A percentile compares a stretch with the other conserved stretches of the same genome.
phyloP scores from a whole-genome alignment of 2,797 vertebrate genomes.

The Nyctalus aviator region DNA sequence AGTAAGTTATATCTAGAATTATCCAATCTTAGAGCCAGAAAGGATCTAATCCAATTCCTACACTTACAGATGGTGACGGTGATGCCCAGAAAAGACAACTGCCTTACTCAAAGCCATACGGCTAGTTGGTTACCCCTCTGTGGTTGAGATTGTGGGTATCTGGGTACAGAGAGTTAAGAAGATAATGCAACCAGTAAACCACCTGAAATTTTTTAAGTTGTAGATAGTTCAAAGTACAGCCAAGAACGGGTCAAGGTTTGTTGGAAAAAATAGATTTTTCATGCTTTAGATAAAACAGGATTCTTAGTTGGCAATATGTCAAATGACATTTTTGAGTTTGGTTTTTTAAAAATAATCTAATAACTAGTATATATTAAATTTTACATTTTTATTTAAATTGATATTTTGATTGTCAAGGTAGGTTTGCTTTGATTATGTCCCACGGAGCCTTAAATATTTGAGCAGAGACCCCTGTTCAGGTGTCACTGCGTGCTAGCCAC shows the following conservation, averaged over 20 bases:
- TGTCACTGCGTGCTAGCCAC: background rate
- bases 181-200: background rate
- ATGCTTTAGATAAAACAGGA: background rate
- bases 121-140: background rate
- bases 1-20: background rate
- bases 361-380: background rate
- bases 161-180: background rate
- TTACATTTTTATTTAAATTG: constrained; percentile 32
- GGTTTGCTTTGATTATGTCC: background rate
- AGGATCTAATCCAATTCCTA: background rate
- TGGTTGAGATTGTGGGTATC: background rate
- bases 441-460: background rate
- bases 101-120: background rate
- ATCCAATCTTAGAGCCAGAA: background rate
- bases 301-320: background rate
- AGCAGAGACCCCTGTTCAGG: background rate
- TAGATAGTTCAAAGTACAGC: background rate
- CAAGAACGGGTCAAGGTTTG: background rate
- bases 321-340: background rate
- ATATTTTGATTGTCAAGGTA: background rate
- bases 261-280: background rate
- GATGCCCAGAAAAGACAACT: background rate
- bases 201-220: background rate
- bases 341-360: background rate
- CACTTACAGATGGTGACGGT: background rate